Evolutionary conservation across 2,888 invertebrate genomes (phyloP), one percentile per base, ranked within the genome.

Genomic region (Drosophila buzzatii): DNA sequence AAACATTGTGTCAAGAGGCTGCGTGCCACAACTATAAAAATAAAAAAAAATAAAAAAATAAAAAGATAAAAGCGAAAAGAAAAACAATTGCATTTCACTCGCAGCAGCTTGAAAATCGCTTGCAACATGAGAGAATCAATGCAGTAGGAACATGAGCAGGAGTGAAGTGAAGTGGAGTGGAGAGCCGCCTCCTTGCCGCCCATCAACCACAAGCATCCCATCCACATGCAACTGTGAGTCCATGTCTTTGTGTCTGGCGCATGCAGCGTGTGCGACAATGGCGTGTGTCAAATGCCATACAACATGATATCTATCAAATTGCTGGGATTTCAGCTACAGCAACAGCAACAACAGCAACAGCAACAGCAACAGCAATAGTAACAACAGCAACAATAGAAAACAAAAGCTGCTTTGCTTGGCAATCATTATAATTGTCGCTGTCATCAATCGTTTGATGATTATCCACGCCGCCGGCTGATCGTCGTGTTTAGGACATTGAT

Each of bases 291-390:
- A 82, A 70, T 76, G 77, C 73, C 81, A 76, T 67, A 58, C 80
- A 82, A 70, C 81, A 82, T 77, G 78, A 71, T 71, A 83, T 81
- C 77, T 83, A 83, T 83, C 83, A 72, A 70, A 80, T 65, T 71
- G 83, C 81, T 69, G 63, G 74, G 67, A 81, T 81, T 80, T 68
- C 62, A 56, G 74, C 74, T 61, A 9, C 53, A 53, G 12, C 33
- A 47, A 27, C 51, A 51, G 18, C 62, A 41, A 7, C 62, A 41
- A 7, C 49, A 47, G 16, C 51, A 33, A 31, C 0, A 12, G 10
- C 61, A 42, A 8, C 53, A 52, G 9, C 33, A 47, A 23, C 49
- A 53, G 0, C 18, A 10, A 23, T 45, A 45, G 2, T 18, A 18
- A 23, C 60, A 49, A 4, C 55, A 47, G n/a, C 51, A 33, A 12